These are phyloP conservation scores for Ptyas mucosa DNA, from an alignment of 2,113 vertebrate genomes.

Conservation along the genomic window DNA sequence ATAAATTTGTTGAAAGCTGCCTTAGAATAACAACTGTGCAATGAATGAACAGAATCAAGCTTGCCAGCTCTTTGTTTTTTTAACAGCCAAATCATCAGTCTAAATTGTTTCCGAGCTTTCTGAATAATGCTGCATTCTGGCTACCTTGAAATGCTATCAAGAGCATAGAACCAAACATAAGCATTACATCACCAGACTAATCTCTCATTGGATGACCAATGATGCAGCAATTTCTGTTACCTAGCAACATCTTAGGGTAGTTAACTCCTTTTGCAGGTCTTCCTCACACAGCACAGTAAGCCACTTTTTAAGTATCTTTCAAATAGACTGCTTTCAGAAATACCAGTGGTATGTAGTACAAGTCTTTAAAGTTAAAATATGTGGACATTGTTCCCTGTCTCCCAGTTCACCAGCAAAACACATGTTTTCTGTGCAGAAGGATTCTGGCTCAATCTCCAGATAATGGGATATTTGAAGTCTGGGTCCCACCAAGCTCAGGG, in stretches of 20 bases:
- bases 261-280: slow-evolving; percentile 17
- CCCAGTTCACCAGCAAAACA: neutral
- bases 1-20: neutral
- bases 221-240: slow-evolving; percentile 9
- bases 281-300: neutral
- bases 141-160: neutral
- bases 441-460: neutral
- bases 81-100: neutral
- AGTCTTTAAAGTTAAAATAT: neutral
- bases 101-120: neutral
- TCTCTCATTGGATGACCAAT: slow-evolving; percentile 4
- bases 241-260: neutral
- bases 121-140: slow-evolving; percentile 15
- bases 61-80: neutral
- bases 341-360: neutral
- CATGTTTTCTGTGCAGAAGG: neutral
- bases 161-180: slow-evolving; percentile 16
- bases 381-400: neutral
- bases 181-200: slow-evolving; percentile 15
- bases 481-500: neutral
- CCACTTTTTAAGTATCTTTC: neutral
- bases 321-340: neutral
- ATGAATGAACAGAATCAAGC: neutral
- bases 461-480: neutral
- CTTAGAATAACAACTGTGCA: neutral